These are phyloP conservation scores for Brachyalestes nurse DNA, from an alignment of 2,797 vertebrate genomes.

Conservation along the genomic window DNA sequence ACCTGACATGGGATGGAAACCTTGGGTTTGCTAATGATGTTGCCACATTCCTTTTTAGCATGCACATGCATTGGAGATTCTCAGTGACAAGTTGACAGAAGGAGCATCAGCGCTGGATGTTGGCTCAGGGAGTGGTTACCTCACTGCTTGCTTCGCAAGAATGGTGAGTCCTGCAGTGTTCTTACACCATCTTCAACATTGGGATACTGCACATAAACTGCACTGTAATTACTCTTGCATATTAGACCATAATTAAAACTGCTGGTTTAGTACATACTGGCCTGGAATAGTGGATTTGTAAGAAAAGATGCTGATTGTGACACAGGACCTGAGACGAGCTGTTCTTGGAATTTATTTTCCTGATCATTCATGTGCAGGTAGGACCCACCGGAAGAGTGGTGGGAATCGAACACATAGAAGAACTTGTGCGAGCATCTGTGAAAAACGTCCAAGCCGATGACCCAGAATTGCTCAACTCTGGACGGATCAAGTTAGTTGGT, in stretches of 20 bases:
- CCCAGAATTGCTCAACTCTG: slow-evolving; percentile 82
- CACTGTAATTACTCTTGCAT: too few relatives aligned
- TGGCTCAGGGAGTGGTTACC: slow-evolving; percentile 91
- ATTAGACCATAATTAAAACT: not conserved
- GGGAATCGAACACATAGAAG: slow-evolving; percentile 90
- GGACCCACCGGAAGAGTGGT: slow-evolving; percentile 85
- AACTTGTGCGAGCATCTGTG: slow-evolving; percentile 83
- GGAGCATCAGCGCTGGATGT: slow-evolving; percentile 88
- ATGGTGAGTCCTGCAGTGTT: slow-evolving; percentile 77
- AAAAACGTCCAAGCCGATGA: slow-evolving; percentile 85
- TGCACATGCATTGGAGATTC: slow-evolving; percentile 87
- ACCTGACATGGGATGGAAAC: not conserved
- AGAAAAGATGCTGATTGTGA: too few relatives aligned
- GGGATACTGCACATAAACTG: not conserved
- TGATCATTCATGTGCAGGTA: slow-evolving; percentile 68
- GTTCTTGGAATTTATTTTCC: too few relatives aligned
- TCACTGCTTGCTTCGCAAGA: slow-evolving; percentile 89
- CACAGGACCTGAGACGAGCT: too few relatives aligned
- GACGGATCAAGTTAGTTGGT: slow-evolving; percentile 84
- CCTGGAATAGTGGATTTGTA: not conserved
- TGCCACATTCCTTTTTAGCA: slow-evolving; percentile 75
- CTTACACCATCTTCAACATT: too few relatives aligned
- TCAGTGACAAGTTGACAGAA: slow-evolving; percentile 87
- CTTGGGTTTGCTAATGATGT: not conserved
- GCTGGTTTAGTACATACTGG: not conserved